Conservation (phyloP, 2,797 vertebrate species). For the Muraenolepis orangiensis region DNA sequence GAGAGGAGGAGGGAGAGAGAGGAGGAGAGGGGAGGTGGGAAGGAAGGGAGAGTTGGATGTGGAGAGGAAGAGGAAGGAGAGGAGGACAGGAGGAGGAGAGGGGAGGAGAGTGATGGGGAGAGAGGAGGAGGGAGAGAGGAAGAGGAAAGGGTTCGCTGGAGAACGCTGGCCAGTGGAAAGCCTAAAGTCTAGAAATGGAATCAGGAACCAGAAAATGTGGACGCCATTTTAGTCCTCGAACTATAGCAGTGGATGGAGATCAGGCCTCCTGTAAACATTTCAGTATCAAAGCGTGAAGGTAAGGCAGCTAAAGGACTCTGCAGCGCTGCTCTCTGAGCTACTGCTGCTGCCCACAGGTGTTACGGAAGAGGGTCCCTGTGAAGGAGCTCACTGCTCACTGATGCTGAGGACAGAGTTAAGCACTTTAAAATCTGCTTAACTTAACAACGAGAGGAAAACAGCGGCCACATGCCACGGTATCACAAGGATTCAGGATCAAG, state of each 20-base stretch:
- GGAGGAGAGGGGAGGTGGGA: background rate
- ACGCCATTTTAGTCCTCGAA: background rate
- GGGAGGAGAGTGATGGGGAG: background rate
- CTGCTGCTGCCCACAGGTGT: background rate
- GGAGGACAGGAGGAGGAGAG: background rate
- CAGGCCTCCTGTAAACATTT: background rate
- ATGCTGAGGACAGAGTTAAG: background rate
- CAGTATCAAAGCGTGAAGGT: background rate
- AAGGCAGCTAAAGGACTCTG: background rate
- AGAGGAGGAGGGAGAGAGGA: background rate
- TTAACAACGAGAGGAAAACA: background rate
- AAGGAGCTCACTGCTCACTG: too few species aligned
- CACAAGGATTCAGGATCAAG: background rate
- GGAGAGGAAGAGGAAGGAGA: background rate
- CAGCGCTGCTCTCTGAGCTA: background rate
- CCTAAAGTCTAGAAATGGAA: background rate
- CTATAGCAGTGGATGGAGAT: background rate
- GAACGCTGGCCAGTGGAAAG: background rate
- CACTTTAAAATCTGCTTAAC: background rate
- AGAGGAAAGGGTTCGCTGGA: background rate
- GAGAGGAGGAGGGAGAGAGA: constrained; percentile 34
- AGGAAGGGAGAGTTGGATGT: background rate
- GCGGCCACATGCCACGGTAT: background rate
- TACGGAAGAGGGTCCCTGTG: too few species aligned
- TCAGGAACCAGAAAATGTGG: background rate